A percentile compares a stretch with the other conserved stretches of the same genome.
Conservation (phyloP, 2,797 vertebrate species). For the Channa striata region DNA sequence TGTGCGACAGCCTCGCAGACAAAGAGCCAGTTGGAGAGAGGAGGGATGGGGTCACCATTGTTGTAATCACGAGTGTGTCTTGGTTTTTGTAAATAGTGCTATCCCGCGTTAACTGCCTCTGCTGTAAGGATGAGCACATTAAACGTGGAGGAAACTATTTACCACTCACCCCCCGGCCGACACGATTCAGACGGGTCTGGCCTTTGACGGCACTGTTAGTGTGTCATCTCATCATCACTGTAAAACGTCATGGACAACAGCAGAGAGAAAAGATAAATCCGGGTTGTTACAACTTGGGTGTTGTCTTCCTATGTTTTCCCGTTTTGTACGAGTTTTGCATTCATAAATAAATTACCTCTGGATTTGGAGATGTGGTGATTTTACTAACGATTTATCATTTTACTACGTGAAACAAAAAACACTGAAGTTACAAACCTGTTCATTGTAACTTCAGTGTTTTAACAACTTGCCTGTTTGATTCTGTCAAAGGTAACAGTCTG, state of each 20-base stretch:
- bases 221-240: conserved; percentile 24
- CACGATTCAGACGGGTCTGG: conserved; percentile 33
- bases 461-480: too few species aligned
- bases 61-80: conserved; percentile 64
- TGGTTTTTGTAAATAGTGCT: conserved; percentile 80
- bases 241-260: conserved; percentile 16
- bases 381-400: too few species aligned
- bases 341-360: conserved; percentile 5
- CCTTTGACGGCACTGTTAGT: conserved; percentile 1
- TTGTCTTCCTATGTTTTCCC: conserved; percentile 1
- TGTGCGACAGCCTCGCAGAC: conserved; percentile 44
- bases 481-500: too few species aligned
- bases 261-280: conserved; percentile 6
- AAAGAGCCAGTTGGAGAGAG: conserved; percentile 41
- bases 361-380: too few species aligned
- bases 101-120: conserved; percentile 78
- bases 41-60: conserved; percentile 58
- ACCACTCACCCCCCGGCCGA: conserved; percentile 49
- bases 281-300: conserved; percentile 14
- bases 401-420: too few species aligned
- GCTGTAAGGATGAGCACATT: conserved; percentile 67
- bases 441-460: too few species aligned
- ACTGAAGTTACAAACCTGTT: too few species aligned
- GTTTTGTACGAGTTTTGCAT: conserved; percentile 3
- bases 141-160: conserved; percentile 65